phyloP scores from a whole-genome alignment of 2,113 vertebrate genomes.

The Tinamus guttatus region DNA sequence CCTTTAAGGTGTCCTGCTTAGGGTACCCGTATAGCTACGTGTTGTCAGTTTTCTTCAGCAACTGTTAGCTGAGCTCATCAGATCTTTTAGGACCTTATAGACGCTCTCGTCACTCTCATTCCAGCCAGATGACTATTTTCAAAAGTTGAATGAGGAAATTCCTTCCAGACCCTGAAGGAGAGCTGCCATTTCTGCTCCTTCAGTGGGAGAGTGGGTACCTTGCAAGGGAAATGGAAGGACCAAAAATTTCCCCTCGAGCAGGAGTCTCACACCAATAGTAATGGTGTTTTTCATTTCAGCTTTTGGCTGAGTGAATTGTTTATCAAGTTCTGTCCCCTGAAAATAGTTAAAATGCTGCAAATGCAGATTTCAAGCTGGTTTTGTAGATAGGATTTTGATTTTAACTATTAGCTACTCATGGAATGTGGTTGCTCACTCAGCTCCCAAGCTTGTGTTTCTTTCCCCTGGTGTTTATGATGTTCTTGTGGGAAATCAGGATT shows the following conservation, averaged over 20 bases:
- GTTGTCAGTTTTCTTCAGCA: not conserved
- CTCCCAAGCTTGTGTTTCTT: slow-evolving; percentile 11
- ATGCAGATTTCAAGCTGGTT: not conserved
- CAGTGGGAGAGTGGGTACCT: not conserved
- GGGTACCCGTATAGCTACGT: not conserved
- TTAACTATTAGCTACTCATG: not conserved
- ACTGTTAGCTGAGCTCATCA: not conserved
- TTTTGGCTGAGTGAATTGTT: not conserved
- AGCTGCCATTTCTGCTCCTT: not conserved
- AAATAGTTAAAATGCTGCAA: slow-evolving; percentile 30
- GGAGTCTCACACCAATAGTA: not conserved
- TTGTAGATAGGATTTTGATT: not conserved
- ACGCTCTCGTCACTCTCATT: not conserved
- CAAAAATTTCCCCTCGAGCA: not conserved
- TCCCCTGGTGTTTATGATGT: not conserved
- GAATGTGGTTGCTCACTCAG: slow-evolving; percentile 50
- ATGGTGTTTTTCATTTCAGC: not conserved
- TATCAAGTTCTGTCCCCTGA: not conserved
- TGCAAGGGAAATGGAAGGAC: not conserved
- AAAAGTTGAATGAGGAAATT: slow-evolving; percentile 1
- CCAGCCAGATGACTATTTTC: not conserved
- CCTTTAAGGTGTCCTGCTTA: not conserved
- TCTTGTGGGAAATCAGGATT: slow-evolving; percentile 39
- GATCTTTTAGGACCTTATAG: not conserved
- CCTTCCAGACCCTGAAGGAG: not conserved